Evolutionary conservation across 2,797 vertebrate species (phyloP), one percentile per base, ranked within the genome.

Genomic region (Hephaestus fuliginosus): DNA sequence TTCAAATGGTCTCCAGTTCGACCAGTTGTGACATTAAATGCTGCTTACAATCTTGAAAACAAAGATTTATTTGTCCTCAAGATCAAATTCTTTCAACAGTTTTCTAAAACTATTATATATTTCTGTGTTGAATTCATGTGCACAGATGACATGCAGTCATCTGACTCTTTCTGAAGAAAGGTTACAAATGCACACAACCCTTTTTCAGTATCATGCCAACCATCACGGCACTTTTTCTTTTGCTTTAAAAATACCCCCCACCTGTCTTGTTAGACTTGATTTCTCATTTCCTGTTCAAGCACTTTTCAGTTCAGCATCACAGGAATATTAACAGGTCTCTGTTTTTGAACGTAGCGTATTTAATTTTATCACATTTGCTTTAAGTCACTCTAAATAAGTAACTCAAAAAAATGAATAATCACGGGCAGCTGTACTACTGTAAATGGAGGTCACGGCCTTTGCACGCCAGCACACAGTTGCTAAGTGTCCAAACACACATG

Each of bases 361-460:
- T 74, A 49, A 66, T 17, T 22, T 10, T 17, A 48, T 46, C 49
- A 14, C 1, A 25, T 41, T 63, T 44, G 55, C 22, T 77, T 49
- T 25, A 46, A 73, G 28, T 78, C 43, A 43, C 52, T 83, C n/a
- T 2, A 46, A 80, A 28, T n/a, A 70, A 49, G 58, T 28, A 43
- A 12, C 20, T 73, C 22, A 69, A 67, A 74, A 61, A 70, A 66
- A 15, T 56, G 56, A 73, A 53, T 55, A 14, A 71, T 58, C 49
- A 61, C 33, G 30, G 84, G 76, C 69, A 71, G 83, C 74, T 86
- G 82, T 80, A 22, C 68, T 44, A 1, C 9, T 70, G 41, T 62
- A 64, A 70, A 62, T 33, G 43, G 56, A 73, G 68, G 71, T 78
- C 57, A 43, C 49, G 61, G 25, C 69, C 33, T 11, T 46, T 53